Conservation (phyloP, 1,140 invertebrate genomes). For the Scylla paramamosain region DNA sequence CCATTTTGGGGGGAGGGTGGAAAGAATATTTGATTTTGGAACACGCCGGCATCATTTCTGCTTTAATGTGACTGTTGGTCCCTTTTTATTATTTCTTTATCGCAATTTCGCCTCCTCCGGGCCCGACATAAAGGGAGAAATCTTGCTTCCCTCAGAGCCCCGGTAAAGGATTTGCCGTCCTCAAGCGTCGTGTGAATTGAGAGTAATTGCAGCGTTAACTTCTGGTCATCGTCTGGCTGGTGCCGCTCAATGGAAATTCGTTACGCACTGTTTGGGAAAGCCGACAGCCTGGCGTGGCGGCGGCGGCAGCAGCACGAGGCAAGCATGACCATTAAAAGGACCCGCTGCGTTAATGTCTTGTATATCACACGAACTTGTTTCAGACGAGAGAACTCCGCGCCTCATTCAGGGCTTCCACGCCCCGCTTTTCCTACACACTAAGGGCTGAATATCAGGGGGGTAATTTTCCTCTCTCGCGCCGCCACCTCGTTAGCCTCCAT, state of each 20-base stretch:
- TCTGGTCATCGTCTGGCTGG: neutral
- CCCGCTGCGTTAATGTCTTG: neutral
- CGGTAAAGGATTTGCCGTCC: neutral
- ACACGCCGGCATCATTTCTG: neutral
- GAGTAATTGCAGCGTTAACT: neutral
- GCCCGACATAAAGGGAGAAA: neutral
- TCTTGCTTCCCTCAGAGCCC: neutral
- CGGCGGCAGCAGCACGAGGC: neutral
- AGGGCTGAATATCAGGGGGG: constrained; percentile 28
- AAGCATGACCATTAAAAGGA: neutral
- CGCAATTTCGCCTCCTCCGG: neutral
- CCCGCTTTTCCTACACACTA: neutral
- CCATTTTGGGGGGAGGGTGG: neutral
- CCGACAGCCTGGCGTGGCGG: neutral
- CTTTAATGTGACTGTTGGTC: neutral
- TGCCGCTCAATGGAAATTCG: constrained; percentile 1
- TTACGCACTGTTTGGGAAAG: neutral
- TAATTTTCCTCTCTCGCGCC: constrained; percentile 37
- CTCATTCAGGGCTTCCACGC: neutral
- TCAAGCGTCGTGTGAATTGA: neutral
- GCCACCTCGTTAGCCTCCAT: constrained; percentile 31
- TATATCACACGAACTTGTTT: neutral
- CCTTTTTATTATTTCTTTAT: neutral
- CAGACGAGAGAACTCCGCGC: neutral
- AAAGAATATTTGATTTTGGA: neutral